These are phyloP conservation scores for Dyspetes luteomarginatus DNA, from an alignment of 2,888 invertebrate species.

Conservation along the genomic window DNA sequence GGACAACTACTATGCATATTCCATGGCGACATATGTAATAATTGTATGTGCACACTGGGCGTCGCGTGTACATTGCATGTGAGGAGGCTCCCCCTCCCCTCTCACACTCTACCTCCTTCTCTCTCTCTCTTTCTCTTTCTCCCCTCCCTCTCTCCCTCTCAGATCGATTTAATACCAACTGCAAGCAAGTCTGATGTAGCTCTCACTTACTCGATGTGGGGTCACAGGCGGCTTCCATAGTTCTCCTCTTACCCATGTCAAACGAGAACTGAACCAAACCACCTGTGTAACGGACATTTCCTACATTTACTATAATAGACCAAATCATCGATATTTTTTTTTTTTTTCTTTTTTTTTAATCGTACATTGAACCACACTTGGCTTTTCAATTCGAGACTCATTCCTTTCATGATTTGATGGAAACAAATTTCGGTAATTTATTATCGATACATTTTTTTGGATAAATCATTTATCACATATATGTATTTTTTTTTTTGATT, in stretches of 20 bases:
- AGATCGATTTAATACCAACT: background rate
- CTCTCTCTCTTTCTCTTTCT: background rate
- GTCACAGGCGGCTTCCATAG: background rate
- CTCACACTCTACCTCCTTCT: background rate
- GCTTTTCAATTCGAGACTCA: too few relatives aligned
- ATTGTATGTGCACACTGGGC: conserved; percentile 35
- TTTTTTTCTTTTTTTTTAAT: too few relatives aligned
- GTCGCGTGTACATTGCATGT: background rate
- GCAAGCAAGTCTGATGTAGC: background rate
- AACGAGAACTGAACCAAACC: conserved; percentile 13
- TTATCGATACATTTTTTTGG: too few relatives aligned
- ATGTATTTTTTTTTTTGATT: too few relatives aligned
- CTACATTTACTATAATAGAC: conserved; percentile 17
- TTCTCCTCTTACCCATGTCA: background rate
- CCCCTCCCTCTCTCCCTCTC: too few relatives aligned
- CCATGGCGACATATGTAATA: conserved; percentile 55
- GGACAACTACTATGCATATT: conserved; percentile 35
- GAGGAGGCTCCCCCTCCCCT: background rate
- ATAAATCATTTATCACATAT: too few relatives aligned
- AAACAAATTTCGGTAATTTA: too few relatives aligned
- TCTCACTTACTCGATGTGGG: background rate
- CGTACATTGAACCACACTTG: too few relatives aligned
- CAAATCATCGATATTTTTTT: background rate
- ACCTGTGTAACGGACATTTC: conserved; percentile 32
- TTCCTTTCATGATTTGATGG: too few relatives aligned